Evolutionary conservation across 2,888 invertebrate genomes (phyloP), one percentile per base, ranked within the genome.

Genomic region (Chrysolina haemoptera): DNA sequence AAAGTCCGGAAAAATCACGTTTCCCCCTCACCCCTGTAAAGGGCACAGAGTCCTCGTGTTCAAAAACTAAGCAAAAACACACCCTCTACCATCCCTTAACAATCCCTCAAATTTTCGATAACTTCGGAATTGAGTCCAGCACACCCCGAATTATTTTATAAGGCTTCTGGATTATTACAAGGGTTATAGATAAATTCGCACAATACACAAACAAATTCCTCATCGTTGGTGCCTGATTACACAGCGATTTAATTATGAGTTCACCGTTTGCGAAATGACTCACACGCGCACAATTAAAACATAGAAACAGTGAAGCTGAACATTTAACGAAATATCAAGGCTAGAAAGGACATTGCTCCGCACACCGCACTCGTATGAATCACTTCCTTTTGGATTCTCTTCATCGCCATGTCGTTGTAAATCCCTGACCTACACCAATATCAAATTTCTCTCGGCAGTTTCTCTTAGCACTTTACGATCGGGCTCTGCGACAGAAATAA

Each of bases 351-450:
- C 82, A 76, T 76, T 81, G 81, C 80, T 77, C 81, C 78, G 73
- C 70, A 74, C 73, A 75, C 76, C 65, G 46, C 62, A 62, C 46
- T 16, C 68, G 79, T 74, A 83, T 83, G 83, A 83, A 81, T 83
- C 82, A 83, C 81, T 81, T 82, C 81, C 82, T 82, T 81, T 83
- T 82, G 78, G 76, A 79, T 79, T 83, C 76, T 79, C 80, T 79
- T 79, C 27, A 59, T 68, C 70, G 65, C 73, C 77, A 63, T 77
- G 78, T 79, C 78, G 75, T 77, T 77, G 77, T 79, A 80, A 79
- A 82, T 75, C 81, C 83, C 65, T 84, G 83, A 84, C 84, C 84
- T 83, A 81, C 81, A 78, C 80, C 82, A 83, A 82, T 83, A 83
- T 83, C 82, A 82, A 82, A 83, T 83, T 84, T 81, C 82, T 77